These are phyloP conservation scores for Spinibarbus caldwelli DNA, from an alignment of 2,797 vertebrate genomes.

Conservation along the genomic window DNA sequence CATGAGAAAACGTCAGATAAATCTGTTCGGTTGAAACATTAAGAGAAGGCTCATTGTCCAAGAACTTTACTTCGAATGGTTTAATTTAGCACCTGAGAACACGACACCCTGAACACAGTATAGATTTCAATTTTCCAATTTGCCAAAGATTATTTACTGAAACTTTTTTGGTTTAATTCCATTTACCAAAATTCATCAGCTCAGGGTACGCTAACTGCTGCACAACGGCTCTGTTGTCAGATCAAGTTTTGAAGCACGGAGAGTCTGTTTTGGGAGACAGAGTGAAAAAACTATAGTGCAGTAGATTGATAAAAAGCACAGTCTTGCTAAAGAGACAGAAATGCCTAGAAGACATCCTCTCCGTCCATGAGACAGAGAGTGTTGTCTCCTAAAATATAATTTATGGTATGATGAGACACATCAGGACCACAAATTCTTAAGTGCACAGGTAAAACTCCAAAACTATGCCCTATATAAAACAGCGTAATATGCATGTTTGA, in stretches of 20 bases:
- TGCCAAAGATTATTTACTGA: background rate
- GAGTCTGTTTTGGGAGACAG: background rate
- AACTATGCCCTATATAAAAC: background rate
- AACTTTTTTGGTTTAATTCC: background rate
- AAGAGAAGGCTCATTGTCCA: background rate
- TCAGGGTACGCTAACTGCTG: background rate
- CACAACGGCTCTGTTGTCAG: background rate
- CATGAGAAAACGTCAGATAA: background rate
- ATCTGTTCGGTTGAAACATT: background rate
- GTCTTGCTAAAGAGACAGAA: constrained; percentile 12
- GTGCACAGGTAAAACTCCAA: background rate
- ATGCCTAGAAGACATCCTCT: constrained; percentile 12
- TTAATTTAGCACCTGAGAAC: background rate
- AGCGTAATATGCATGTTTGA: background rate
- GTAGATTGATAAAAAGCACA: constrained; percentile 11
- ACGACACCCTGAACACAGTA: background rate
- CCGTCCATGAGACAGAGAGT: background rate
- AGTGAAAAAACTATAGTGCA: background rate
- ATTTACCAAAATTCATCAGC: background rate
- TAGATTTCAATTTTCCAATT: background rate
- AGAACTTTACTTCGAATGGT: background rate
- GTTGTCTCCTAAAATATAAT: background rate
- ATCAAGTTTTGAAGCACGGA: background rate
- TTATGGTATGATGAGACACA: background rate
- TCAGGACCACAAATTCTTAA: background rate